Percentiles rank a stretch among this genome's conserved stretches.
Conservation (phyloP, 2,113 vertebrate species). For the Synodontis membranacea region DNA sequence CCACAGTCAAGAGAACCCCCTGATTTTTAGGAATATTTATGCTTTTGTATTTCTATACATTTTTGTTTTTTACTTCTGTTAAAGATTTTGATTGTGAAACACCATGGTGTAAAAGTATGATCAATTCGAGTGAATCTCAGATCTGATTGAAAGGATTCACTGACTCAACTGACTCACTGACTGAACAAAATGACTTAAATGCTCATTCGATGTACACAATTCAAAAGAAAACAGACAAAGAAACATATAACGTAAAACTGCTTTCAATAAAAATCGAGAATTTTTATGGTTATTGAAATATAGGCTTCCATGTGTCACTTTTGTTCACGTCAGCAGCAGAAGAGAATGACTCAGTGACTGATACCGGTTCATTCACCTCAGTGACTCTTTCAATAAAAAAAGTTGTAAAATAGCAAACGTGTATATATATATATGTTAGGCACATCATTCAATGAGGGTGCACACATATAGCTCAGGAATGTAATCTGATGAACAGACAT, state of each 20-base stretch:
- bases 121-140: not conserved
- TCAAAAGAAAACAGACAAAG: not conserved
- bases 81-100: not conserved
- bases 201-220: not conserved
- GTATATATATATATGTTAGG: too few species aligned
- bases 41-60: too few species aligned
- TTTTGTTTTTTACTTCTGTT: too few species aligned
- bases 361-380: not conserved
- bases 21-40: too few species aligned
- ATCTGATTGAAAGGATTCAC: not conserved
- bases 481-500: not conserved
- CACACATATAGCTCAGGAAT: not conserved
- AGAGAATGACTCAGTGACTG: not conserved
- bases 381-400: not conserved
- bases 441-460: not conserved
- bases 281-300: not conserved
- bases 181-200: not conserved
- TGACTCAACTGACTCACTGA: not conserved
- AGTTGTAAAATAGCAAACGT: not conserved
- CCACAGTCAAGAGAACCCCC: too few species aligned
- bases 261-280: not conserved
- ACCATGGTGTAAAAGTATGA: not conserved
- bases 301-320: not conserved
- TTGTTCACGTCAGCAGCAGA: not conserved
- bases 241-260: not conserved